Base-by-base conservation (phyloP, 2,113 vertebrate genomes). In the Fulmarus glacialis region DNA sequence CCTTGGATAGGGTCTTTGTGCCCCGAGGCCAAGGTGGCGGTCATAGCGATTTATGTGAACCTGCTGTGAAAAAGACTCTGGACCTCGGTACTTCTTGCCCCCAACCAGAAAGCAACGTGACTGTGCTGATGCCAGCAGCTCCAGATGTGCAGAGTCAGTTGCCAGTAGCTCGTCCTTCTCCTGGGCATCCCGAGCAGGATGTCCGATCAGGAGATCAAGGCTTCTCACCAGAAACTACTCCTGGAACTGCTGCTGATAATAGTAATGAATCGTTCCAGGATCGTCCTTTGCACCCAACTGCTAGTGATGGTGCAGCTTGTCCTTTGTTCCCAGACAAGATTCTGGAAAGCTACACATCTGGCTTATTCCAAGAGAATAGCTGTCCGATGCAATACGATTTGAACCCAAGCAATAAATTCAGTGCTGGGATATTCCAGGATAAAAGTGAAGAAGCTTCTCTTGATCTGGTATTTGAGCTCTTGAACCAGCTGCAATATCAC, bases 401-500 rank as follows among this genome's bases (percentile, higher is more conserved):
- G 85, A 98, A 98, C 94, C 96, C 97, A 19, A 98, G 96, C 88
- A 98, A 97, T 98, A 97, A 97, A 53, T 89, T 98, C 95, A 98
- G 98, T 95, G 98, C 98, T 60, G 99, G 99, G 78, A 98, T 99
- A 97, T 99, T 99, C 98, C 99, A 99, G 98, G 98, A 99, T 92
- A 99, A 99, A 98, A 99, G 99, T 32, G 99, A 99, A 78, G 99
- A 99, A 90, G 99, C 99, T 80, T 99, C 99, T 79, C 98, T 99
- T 83, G 99, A 99, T 94, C 98, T 99, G 82, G 99, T 99, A 50
- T 99, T 99, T 96, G 99, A 99, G 96, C 98, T 99, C 71, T 97
- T 99, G 97, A 99, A 99, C 80, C 99, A 99, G 97, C 98, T 99
- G 92, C 99, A 99, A 81, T 99, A 99, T 97, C 99, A 99, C 96